Conservation (phyloP, 2,888 invertebrate genomes). For the Synanthedon tipuliformis region DNA sequence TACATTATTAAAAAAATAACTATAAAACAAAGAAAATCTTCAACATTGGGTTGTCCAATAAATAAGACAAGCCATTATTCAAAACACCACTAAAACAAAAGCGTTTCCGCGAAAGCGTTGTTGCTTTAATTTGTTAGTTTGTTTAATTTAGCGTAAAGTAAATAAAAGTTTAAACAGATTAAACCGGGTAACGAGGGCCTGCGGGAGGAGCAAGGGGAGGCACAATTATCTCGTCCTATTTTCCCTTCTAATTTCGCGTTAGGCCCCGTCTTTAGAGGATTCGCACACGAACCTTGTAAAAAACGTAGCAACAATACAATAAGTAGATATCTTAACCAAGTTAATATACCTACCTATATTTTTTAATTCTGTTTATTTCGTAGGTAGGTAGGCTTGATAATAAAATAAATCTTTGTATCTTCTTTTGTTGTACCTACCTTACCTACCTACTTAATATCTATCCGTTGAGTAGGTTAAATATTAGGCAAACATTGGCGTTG, state of each 20-base stretch:
- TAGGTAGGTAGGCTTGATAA: no score
- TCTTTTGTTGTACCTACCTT: no score
- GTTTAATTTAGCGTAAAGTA: conserved; percentile 50
- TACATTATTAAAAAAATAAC: no score
- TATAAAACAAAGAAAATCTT: not conserved
- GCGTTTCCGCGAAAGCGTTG: conserved; percentile 27
- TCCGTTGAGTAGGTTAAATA: no score
- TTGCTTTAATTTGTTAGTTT: conserved; percentile 57
- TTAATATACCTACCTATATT: no score
- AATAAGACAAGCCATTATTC: not conserved
- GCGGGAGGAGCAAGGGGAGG: conserved; percentile 21
- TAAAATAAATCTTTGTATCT: no score
- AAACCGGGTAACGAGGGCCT: conserved; percentile 52
- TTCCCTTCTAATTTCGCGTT: conserved; percentile 61
- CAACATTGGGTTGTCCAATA: not conserved
- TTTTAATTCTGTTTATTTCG: no score
- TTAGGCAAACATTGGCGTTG: no score
- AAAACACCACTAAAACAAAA: conserved; percentile 19
- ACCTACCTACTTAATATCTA: no score
- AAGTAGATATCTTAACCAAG: not conserved
- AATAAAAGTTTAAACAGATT: conserved; percentile 68
- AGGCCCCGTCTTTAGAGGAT: conserved; percentile 33
- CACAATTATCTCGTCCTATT: conserved; percentile 66
- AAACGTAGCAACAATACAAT: not conserved
- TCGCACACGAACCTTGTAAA: conserved; percentile 25